These are phyloP conservation scores for Eufriesea mexicana DNA, from an alignment of 1,140 invertebrate genomes.

Conservation along the genomic window DNA sequence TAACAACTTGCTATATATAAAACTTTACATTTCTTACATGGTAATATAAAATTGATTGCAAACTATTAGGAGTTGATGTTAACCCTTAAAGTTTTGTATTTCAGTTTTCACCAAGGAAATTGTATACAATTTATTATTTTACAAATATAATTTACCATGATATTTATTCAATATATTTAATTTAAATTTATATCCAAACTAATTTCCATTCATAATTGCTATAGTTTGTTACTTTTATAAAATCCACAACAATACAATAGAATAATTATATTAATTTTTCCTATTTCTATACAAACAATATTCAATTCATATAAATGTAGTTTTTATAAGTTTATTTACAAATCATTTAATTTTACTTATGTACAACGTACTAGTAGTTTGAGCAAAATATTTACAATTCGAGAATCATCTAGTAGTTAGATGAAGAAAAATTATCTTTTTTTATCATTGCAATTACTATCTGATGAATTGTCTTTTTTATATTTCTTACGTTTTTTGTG, in stretches of 20 bases:
- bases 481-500: conserved; percentile 77
- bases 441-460: conserved; percentile 59
- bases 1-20: neutral
- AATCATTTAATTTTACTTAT: neutral
- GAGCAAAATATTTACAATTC: conserved; percentile 14
- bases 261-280: neutral
- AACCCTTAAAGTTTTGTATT: neutral
- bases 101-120: neutral
- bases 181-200: neutral
- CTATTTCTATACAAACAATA: neutral
- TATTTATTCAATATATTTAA: neutral
- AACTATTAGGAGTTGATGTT: neutral
- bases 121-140: neutral
- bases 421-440: conserved; percentile 1
- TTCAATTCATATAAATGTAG: neutral
- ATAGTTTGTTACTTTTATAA: too few species aligned
- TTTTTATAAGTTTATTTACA: neutral
- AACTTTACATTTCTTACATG: neutral
- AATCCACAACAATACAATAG: too few species aligned
- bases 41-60: neutral
- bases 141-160: neutral
- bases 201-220: too few species aligned
- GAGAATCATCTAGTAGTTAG: neutral
- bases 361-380: neutral
- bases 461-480: conserved; percentile 71